Conservation (phyloP, 2,888 invertebrate species). For the Meta bourneti region DNA sequence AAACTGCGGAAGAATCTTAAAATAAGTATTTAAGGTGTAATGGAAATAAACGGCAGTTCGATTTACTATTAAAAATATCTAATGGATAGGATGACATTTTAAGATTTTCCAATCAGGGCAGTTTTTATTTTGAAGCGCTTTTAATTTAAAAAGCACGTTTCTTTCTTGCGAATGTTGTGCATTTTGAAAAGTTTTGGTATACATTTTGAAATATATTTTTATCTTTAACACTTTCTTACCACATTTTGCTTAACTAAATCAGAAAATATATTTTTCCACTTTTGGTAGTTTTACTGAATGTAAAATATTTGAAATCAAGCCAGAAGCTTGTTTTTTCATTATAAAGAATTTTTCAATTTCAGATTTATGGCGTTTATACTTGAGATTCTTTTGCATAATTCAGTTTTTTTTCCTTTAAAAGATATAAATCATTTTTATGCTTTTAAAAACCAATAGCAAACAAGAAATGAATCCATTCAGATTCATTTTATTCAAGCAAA, state of each 20-base stretch:
- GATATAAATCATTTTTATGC: neutral
- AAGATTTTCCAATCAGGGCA: neutral
- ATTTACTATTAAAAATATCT: neutral
- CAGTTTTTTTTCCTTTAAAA: neutral
- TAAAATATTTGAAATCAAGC: neutral
- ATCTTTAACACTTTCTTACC: too few relatives aligned
- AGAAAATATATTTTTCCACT: too few relatives aligned
- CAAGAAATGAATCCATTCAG: neutral
- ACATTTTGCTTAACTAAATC: too few relatives aligned
- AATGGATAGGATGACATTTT: neutral
- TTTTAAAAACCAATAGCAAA: neutral
- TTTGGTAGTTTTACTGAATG: neutral
- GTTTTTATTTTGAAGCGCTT: neutral
- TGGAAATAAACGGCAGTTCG: slow-evolving; percentile 7
- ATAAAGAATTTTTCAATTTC: neutral
- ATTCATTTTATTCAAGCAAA: neutral
- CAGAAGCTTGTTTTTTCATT: neutral
- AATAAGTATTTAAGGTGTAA: slow-evolving; percentile 10
- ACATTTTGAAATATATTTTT: too few relatives aligned
- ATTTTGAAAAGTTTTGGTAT: too few relatives aligned
- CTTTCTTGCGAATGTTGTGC: neutral
- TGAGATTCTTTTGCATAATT: neutral
- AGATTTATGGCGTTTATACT: neutral
- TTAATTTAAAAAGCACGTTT: neutral
- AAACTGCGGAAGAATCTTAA: slow-evolving; percentile 1